Evolutionary conservation across 1,140 invertebrate genomes (phyloP).

Genomic region (Andrena cerasifolii): DNA sequence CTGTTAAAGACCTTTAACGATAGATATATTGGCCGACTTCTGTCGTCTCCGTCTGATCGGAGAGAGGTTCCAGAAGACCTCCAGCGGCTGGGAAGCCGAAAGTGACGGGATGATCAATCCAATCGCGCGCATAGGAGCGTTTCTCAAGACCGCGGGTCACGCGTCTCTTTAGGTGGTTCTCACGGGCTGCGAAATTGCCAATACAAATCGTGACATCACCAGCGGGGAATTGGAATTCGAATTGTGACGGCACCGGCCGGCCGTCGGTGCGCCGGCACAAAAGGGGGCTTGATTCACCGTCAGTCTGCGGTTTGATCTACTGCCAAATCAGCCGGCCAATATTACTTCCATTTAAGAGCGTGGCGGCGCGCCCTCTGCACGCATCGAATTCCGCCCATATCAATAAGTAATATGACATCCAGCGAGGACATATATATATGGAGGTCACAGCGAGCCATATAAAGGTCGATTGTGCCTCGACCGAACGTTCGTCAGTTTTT

Average conservation of each 20-base stretch:
- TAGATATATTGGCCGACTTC: too few species aligned
- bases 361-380: constrained; percentile 39
- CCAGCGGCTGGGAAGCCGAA: not conserved
- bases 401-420: constrained; percentile 70
- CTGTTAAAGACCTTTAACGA: too few species aligned
- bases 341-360: constrained; percentile 60
- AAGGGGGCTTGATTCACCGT: constrained; percentile 43
- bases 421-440: constrained; percentile 54
- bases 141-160: not conserved
- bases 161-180: constrained; percentile 48
- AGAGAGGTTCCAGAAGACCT: not conserved
- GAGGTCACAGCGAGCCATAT: constrained; percentile 7
- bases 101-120: not conserved
- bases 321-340: constrained; percentile 56
- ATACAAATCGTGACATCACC: constrained; percentile 62
- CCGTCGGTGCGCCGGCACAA: constrained; percentile 28
- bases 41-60: too few species aligned
- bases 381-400: constrained; percentile 58
- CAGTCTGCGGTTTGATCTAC: constrained; percentile 31
- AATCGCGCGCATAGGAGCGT: not conserved
- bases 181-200: constrained; percentile 47
- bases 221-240: constrained; percentile 54
- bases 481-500: constrained; percentile 34
- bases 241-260: not conserved
- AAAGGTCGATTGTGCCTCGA: constrained; percentile 52